phyloP scores from a whole-genome alignment of 2,113 vertebrate genomes.

The Strix aluco region DNA sequence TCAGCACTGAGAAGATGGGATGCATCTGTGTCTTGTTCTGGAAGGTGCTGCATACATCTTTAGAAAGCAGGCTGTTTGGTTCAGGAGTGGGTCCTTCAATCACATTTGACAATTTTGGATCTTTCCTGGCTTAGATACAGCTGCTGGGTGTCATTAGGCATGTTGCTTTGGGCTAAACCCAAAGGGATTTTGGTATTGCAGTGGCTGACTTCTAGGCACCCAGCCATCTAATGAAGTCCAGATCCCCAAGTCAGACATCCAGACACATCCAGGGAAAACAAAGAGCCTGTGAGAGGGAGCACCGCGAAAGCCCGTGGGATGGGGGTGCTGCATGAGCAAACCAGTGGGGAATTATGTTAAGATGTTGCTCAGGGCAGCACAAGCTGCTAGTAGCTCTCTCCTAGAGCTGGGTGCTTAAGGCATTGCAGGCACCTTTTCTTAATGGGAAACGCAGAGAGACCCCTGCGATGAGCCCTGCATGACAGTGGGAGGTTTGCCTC shows the following conservation, averaged over 20 bases:
- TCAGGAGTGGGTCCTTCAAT: not conserved
- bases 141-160: not conserved
- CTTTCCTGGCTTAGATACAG: not conserved
- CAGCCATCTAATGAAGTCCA: not conserved
- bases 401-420: not conserved
- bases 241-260: not conserved
- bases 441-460: not conserved
- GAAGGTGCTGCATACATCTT: not conserved
- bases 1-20: not conserved
- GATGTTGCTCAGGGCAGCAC: not conserved
- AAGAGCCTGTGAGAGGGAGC: not conserved
- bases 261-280: not conserved
- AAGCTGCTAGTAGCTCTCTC: not conserved
- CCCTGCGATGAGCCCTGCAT: not conserved
- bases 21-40: not conserved
- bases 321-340: not conserved
- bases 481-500: not conserved
- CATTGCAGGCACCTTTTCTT: not conserved
- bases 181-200: not conserved
- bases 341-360: not conserved
- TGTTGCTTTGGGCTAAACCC: not conserved
- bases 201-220: constrained; percentile 1
- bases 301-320: fast-evolving
- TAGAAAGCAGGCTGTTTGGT: not conserved
- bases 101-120: not conserved